Evolutionary conservation across 1,140 invertebrate species (phyloP).

Genomic region (Dufourea novaeangliae): DNA sequence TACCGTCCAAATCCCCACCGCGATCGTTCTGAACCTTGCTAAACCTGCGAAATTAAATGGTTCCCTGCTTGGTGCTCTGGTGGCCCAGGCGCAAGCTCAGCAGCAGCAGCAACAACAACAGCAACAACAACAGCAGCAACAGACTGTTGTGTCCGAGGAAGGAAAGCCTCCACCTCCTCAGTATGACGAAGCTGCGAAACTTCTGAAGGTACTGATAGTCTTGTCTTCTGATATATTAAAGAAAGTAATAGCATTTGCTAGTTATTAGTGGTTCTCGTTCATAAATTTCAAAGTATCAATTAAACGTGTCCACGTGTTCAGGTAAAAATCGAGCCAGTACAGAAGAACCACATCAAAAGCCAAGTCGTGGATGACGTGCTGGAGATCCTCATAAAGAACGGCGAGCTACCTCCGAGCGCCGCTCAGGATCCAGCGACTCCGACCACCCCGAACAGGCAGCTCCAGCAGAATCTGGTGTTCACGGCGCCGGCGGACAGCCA

Average conservation of each 20-base stretch:
- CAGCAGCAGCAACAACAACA: conserved; percentile 68
- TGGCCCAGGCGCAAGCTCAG: conserved; percentile 79
- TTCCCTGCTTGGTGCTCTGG: conserved; percentile 75
- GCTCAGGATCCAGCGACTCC: conserved; percentile 89
- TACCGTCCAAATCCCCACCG: conserved; percentile 78
- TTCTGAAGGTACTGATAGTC: conserved; percentile 83
- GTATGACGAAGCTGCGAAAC: conserved; percentile 88
- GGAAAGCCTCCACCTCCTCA: conserved; percentile 83
- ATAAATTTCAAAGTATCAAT: too few relatives aligned
- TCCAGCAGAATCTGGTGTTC: conserved; percentile 78
- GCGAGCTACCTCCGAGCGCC: conserved; percentile 93
- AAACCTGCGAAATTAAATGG: conserved; percentile 79
- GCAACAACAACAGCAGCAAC: conserved; percentile 69
- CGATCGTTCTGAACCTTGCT: conserved; percentile 78
- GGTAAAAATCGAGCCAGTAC: conserved; percentile 79
- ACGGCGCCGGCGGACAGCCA: conserved; percentile 74
- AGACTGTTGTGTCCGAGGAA: conserved; percentile 74
- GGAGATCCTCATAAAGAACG: conserved; percentile 97
- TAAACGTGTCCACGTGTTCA: conserved; percentile 36
- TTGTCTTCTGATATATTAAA: too few relatives aligned
- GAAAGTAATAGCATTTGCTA: too few relatives aligned
- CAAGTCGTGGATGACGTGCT: conserved; percentile 96
- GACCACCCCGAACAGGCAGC: conserved; percentile 82
- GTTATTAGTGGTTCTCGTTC: too few relatives aligned
- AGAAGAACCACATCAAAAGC: conserved; percentile 86